Evolutionary conservation across 2,113 vertebrate genomes (phyloP), one percentile per base, ranked within the genome.

Genomic region (Callopanchax toddi): DNA sequence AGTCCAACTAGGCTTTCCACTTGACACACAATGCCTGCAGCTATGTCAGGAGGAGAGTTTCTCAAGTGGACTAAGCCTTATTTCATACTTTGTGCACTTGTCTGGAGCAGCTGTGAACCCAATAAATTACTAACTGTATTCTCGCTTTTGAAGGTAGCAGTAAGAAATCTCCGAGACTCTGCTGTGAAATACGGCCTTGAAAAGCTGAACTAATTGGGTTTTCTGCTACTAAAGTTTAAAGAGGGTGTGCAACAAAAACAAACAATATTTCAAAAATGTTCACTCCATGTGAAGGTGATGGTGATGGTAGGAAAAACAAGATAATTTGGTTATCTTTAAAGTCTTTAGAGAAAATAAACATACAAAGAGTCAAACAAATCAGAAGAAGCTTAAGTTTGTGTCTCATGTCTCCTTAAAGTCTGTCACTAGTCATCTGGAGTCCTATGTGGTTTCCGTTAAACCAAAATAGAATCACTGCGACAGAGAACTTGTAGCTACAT

Each of bases 1-100:
- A 78, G 55, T 53, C 58, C 55, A 39, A 65, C 65, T 51, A 32
- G 58, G 58, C 39, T 66, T 77, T 61, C 20, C 60, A 52, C 8
- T 49, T 65, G 37, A 69, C 39, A 64, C 60, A 43, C 29, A 17
- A 0, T 60, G 74, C 57, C 74, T 71, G 40, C 21, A 65, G 55
- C 58, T 67, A 66, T 12, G 29, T 81, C 40, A 37, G 61, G 52
- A 64, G 18, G 62, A 60, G 36, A 32, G 46, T 67, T 53, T 54
- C 37, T 61, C 40, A 26, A 68, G 36, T 6, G 16, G 17, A 15
- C 52, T 36, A 50, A 61, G 37, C 34, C 22, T 73, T 39, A 43
- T 12, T 42, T 52, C 15, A 57, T 46, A 40, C 29, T 39, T 59
- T 32, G 12, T 50, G 20, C 26, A 15, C 45, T 58, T 54, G 45